These are phyloP conservation scores for Nasua narica DNA, from an alignment of 2,797 vertebrate species.

Conservation along the genomic window DNA sequence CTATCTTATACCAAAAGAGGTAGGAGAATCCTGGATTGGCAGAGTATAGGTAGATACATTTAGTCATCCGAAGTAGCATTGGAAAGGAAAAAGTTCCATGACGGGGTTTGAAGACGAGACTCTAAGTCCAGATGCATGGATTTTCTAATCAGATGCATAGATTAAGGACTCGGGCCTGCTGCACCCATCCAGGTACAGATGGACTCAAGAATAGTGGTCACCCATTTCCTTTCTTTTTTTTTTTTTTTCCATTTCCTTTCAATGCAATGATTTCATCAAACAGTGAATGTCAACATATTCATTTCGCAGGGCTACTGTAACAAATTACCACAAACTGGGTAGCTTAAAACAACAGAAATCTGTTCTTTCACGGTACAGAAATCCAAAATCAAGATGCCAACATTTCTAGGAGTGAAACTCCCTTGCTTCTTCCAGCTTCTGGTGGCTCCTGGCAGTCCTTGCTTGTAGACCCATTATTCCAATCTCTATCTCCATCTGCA, in stretches of 20 bases:
- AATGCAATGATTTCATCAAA: not conserved
- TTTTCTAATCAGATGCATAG: not conserved
- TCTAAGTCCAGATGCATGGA: not conserved
- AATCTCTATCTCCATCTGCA: not conserved
- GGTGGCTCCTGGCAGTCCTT: not conserved
- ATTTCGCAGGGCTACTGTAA: not conserved
- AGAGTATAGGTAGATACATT: not conserved
- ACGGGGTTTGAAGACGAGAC: not conserved
- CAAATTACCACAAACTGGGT: not conserved
- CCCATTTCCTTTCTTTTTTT: not conserved
- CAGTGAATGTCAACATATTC: not conserved
- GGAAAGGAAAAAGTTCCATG: not conserved
- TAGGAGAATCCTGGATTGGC: not conserved
- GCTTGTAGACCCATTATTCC: not conserved
- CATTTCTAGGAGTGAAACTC: not conserved
- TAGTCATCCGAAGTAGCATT: not conserved
- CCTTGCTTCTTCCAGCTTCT: not conserved
- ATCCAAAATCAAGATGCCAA: not conserved
- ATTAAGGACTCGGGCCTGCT: not conserved
- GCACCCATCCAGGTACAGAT: not conserved
- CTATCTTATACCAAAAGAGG: not conserved
- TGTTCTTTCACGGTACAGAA: not conserved
- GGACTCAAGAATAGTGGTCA: not conserved
- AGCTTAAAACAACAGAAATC: not conserved
- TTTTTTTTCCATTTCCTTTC: not conserved